A percentile compares a stretch with the other conserved stretches of the same genome.
These are phyloP conservation scores for Cephus nigrinus DNA, from an alignment of 2,888 invertebrate genomes.

Conservation along the genomic window DNA sequence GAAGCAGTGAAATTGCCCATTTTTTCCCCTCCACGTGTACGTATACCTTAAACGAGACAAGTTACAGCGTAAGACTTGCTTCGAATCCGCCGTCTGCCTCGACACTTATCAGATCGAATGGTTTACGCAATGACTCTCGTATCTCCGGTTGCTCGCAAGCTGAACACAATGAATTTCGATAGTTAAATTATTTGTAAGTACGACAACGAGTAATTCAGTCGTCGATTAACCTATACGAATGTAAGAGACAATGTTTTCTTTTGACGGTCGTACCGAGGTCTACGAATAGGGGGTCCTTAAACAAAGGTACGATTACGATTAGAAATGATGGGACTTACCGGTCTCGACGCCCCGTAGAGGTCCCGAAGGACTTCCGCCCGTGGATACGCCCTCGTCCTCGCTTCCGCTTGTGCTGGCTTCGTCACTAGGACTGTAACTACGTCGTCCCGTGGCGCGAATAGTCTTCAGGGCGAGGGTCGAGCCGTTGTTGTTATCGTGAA, in stretches of 20 bases:
- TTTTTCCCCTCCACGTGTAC: not conserved
- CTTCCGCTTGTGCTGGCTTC: slow-evolving; percentile 54
- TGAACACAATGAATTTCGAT: not conserved
- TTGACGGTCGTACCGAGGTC: not conserved
- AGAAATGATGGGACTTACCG: slow-evolving; percentile 46
- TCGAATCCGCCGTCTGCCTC: not conserved
- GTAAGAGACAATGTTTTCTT: not conserved
- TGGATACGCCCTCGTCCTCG: slow-evolving; percentile 64
- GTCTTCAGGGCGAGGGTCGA: slow-evolving; percentile 42
- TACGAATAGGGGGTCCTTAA: not conserved
- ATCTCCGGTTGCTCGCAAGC: not conserved
- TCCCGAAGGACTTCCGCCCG: slow-evolving; percentile 60
- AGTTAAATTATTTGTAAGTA: not conserved
- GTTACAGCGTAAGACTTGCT: not conserved
- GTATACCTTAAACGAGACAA: not conserved
- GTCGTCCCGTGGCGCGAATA: slow-evolving; percentile 39
- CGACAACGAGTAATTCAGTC: not conserved
- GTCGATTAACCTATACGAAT: not conserved
- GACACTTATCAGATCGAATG: not conserved
- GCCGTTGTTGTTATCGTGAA: slow-evolving; percentile 59
- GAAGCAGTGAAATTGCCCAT: not conserved
- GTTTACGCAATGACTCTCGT: not conserved
- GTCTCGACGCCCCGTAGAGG: slow-evolving; percentile 59
- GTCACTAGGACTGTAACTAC: slow-evolving; percentile 62
- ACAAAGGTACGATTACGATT: not conserved